These are phyloP conservation scores for Ormyrus thymus DNA, from an alignment of 2,888 invertebrate genomes.

Conservation along the genomic window DNA sequence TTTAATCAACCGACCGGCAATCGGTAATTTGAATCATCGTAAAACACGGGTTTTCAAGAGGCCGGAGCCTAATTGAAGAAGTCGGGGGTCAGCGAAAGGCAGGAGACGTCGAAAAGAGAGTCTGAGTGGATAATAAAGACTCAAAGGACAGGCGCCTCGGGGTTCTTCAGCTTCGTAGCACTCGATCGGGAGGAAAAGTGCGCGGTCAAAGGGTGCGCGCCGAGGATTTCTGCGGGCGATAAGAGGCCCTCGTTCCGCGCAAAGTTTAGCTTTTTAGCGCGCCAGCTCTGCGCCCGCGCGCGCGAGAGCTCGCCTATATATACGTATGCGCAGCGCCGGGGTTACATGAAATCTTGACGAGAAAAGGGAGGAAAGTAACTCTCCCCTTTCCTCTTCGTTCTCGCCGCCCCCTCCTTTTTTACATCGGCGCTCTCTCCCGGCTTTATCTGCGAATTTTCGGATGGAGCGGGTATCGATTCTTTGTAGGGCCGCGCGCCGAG, in stretches of 20 bases:
- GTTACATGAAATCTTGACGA: slow-evolving; percentile 43
- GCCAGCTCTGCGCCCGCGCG: background rate
- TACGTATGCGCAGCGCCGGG: background rate
- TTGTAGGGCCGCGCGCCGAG: background rate
- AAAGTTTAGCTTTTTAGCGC: slow-evolving; percentile 43
- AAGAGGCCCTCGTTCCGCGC: slow-evolving; percentile 43
- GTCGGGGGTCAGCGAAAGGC: background rate
- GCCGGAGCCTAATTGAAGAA: too few species aligned
- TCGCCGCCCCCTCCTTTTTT: slow-evolving; percentile 5
- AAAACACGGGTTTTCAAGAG: too few species aligned
- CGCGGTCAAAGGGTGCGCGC: slow-evolving; percentile 6
- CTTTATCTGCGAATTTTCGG: background rate
- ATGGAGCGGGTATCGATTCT: slow-evolving; percentile 2
- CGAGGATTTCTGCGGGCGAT: slow-evolving; percentile 16
- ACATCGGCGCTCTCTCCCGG: slow-evolving; percentile 2
- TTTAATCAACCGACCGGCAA: too few species aligned
- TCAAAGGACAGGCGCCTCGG: background rate
- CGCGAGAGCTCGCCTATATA: background rate
- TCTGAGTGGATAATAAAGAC: slow-evolving; percentile 33
- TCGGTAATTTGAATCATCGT: too few species aligned
- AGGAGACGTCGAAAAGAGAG: background rate
- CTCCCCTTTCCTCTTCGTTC: slow-evolving; percentile 16
- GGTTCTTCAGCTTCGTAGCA: background rate
- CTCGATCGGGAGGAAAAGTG: background rate
- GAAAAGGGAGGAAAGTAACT: slow-evolving; percentile 23